A percentile compares a stretch with the other conserved stretches of the same genome.
phyloP scores from a whole-genome alignment of 2,113 vertebrate genomes.

The Coptodon rendalli region DNA sequence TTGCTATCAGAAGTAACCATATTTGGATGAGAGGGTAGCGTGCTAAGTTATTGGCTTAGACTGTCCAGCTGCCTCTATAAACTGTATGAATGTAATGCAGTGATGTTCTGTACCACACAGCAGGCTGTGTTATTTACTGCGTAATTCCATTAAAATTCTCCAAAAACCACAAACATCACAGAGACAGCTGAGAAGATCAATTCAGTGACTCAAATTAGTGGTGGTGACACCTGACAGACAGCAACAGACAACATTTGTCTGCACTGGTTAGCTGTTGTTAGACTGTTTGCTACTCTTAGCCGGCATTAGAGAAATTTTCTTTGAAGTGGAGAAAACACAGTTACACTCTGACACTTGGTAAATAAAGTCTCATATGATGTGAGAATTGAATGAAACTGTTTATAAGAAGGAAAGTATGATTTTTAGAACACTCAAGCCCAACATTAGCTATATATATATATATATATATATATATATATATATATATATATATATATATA shows the following conservation, averaged over 20 bases:
- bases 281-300: neutral
- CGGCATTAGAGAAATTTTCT: neutral
- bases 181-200: neutral
- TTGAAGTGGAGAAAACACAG: neutral
- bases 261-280: neutral
- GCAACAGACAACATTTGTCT: neutral
- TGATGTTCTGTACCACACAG: rapidly evolving
- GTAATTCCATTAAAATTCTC: neutral
- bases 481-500: neutral
- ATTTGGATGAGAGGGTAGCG: neutral
- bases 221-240: neutral
- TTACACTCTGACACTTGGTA: neutral
- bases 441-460: neutral
- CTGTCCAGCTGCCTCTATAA: neutral
- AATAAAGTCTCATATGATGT: neutral
- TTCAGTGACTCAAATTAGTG: neutral
- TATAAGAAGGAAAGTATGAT: rapidly evolving
- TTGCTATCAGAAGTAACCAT: neutral
- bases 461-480: neutral
- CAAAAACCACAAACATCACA: neutral
- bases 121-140: neutral
- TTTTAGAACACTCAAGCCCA: neutral
- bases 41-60: neutral
- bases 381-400: neutral
- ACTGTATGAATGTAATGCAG: neutral